These are phyloP conservation scores for Hirtodrosophila alboralis DNA, from an alignment of 2,888 invertebrate genomes.

Conservation along the genomic window DNA sequence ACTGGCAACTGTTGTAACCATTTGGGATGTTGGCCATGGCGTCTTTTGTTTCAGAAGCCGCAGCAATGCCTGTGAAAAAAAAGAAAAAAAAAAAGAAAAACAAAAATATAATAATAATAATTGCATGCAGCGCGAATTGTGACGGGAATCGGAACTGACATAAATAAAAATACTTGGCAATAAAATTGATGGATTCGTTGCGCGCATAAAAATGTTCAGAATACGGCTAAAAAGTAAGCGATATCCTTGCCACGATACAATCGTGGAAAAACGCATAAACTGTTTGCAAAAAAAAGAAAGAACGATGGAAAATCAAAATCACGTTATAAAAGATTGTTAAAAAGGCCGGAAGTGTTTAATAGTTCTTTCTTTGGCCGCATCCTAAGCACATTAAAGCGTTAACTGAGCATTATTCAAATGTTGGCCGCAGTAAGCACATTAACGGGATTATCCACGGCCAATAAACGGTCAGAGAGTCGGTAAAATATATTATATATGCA, in stretches of 20 bases:
- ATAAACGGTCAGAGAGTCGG: constrained; percentile 80
- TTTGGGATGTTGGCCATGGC: constrained; percentile 33
- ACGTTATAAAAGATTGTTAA: constrained; percentile 38
- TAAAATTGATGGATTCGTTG: constrained; percentile 80
- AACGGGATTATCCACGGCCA: constrained; percentile 84
- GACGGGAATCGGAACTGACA: constrained; percentile 32
- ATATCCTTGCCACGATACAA: constrained; percentile 16
- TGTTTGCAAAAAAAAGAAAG: too few relatives aligned
- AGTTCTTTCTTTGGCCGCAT: background rate
- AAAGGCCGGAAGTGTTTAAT: constrained; percentile 18
- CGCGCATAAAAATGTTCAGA: constrained; percentile 57
- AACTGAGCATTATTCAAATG: constrained; percentile 82
- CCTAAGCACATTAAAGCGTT: constrained; percentile 83
- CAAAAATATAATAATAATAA: constrained; percentile 41
- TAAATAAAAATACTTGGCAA: constrained; percentile 49
- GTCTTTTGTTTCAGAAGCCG: constrained; percentile 60
- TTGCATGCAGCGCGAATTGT: constrained; percentile 41
- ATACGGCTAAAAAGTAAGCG: constrained; percentile 38
- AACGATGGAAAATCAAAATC: constrained; percentile 38
- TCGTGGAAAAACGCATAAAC: constrained; percentile 25
- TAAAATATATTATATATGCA: constrained; percentile 56
- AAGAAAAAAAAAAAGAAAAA: background rate
- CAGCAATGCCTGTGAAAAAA: constrained; percentile 42
- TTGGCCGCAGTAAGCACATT: constrained; percentile 77
- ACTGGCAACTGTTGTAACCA: constrained; percentile 60